Base-by-base conservation (phyloP, 2,113 vertebrate genomes). In the Nesogale talazaci region DNA sequence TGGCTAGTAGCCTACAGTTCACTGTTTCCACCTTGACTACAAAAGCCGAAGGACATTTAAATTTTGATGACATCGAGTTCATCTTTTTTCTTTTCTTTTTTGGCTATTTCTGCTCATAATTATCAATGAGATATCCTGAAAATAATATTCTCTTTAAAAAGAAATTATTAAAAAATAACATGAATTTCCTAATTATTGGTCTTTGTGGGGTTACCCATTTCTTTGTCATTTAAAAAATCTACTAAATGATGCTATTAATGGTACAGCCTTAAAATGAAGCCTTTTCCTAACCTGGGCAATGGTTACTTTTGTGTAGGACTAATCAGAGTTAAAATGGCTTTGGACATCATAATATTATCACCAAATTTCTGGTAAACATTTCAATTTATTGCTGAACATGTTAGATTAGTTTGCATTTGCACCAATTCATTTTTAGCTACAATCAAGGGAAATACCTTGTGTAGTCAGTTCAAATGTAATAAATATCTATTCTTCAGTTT, bases 251-350 rank as follows among this genome's bases (percentile, higher is more conserved):
- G 25, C 27, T 79, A 16, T 81, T 80, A 84, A 72, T 22, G 29
- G 16, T 67, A 1, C 1, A n/a, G 2, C 63, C 38, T 79, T 36
- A 25, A 90, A 65, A 46, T n/a, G 80, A 88, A 83, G 15, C 0
- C 34, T 59, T 92, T 94, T 85, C 72, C 20, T 95, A 52, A 75
- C 80, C 57, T 69, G 46, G 56, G 74, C 88, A 70, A 74, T 67
- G 29, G 90, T 95, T 96, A 78, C 42, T 86, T 88, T 75, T 90
- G 46, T 14, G 77, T 38, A 88, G 57, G 20, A 56, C 65, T 80
- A 80, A 92, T 29, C 56, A 80, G 23, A 90, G 75, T 83, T 57
- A 89, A 92, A 27, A 65, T 19, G 74, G 6, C 15, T 83, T 92
- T 27, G 72, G 29, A 74, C 42, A 23, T 87, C 22, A 74, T 61